These are phyloP conservation scores for Euphonia xanthogaster DNA, from an alignment of 2,797 vertebrate genomes.

Conservation along the genomic window DNA sequence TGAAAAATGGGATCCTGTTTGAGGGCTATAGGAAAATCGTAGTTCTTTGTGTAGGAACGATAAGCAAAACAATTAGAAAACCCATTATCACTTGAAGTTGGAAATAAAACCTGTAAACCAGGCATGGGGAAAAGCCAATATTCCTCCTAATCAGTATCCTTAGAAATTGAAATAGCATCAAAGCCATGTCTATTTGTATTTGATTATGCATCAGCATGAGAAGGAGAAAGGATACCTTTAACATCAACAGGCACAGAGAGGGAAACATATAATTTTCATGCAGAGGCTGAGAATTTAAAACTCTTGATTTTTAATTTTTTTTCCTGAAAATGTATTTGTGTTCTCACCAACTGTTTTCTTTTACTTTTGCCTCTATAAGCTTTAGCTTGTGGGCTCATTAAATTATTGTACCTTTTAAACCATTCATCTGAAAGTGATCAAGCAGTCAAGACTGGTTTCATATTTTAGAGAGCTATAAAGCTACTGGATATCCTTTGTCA, in stretches of 20 bases:
- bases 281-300: not conserved
- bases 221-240: not conserved
- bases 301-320: not conserved
- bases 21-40: not conserved
- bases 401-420: constrained; percentile 11
- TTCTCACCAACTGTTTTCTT: not conserved
- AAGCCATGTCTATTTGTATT: not conserved
- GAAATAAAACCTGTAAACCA: not conserved
- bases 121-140: not conserved
- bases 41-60: not conserved
- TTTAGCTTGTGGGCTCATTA: not conserved
- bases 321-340: not conserved
- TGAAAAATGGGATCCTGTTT: not conserved
- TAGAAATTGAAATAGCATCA: not conserved
- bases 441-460: constrained; percentile 14
- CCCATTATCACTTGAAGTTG: not conserved
- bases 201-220: not conserved
- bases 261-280: not conserved
- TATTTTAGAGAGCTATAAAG: constrained; percentile 6
- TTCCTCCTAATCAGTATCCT: not conserved
- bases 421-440: constrained; percentile 19
- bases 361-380: not conserved
- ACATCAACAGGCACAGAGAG: not conserved
- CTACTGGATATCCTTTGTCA: constrained; percentile 27
- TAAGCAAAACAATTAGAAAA: not conserved